Base-by-base conservation (phyloP, 35 echinoderm and acorn worm species). In the Eucidaris tribuloides region DNA sequence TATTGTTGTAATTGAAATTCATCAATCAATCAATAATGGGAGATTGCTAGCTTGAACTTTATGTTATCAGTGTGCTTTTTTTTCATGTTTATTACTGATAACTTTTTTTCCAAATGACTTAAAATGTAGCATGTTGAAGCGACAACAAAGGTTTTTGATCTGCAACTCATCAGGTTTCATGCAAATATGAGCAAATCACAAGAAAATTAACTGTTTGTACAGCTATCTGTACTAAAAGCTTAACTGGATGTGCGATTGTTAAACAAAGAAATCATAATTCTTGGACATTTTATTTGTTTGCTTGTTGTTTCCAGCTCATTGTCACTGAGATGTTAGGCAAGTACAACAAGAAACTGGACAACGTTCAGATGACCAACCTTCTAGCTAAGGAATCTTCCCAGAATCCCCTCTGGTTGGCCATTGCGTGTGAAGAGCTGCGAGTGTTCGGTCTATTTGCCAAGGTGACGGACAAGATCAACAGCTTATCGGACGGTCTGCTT, bases 301-400 rank as follows among this genome's bases (percentile, higher is more conserved):
- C 44, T 42, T n/a, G 25, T 50, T 62, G n/a, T 11, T 79, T 28
- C 24, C 66, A 92, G 90, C 63, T 82, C 62, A 92, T 92, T 38
- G 90, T 92, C 2, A 87, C 63, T 17, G 83, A 92, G 28, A 92
- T 92, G 77, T 36, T 92, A 17, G 84, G 84, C 18, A 72, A 80
- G n/a, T 85, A 92, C 79, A 92, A 87, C 84, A 92, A 92, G 56
- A 78, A 80, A 1, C 60, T 92, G 13, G 90, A 87, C 40, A 79
- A 82, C 32, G 84, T 87, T 2, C 90, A 92, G 84, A 92, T 92
- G 84, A 79, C 34, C 32, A 87, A 79, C 38, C 84, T 92, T 3
- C 54, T 92, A 18, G 61, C 90, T 19, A 92, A 92, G 58, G 90
- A 92, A 55, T 92, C 90, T 50, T 92, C 90, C 79, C 90, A 92